A percentile compares a stretch with the other conserved stretches of the same genome.
phyloP scores from a whole-genome alignment of 2,113 vertebrate genomes.

The Hassar affinis region DNA sequence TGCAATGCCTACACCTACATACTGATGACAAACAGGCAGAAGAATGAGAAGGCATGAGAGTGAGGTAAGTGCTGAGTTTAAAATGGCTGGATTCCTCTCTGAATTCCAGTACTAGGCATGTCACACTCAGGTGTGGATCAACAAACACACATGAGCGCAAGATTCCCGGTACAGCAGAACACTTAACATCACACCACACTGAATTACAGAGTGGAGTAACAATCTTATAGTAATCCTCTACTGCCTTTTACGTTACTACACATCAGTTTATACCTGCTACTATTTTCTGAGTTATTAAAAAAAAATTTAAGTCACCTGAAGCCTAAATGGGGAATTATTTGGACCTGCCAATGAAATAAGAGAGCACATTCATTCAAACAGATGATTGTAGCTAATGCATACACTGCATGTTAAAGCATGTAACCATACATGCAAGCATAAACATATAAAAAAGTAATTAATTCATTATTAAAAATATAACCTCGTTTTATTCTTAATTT shows the following conservation, averaged over 20 bases:
- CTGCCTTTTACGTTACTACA: neutral
- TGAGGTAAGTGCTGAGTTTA: slow-evolving; percentile 31
- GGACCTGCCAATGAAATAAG: neutral
- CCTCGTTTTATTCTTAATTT: too few relatives aligned
- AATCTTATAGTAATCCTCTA: neutral
- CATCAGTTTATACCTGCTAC: neutral
- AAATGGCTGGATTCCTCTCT: slow-evolving; percentile 23
- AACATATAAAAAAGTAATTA: too few relatives aligned
- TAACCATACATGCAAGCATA: neutral
- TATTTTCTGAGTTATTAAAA: neutral
- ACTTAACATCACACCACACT: neutral
- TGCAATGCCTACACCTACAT: neutral
- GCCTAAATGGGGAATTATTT: neutral
- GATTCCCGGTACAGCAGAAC: neutral
- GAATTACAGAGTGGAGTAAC: neutral
- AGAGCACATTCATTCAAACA: neutral
- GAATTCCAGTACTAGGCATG: slow-evolving; percentile 28
- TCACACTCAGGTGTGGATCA: slow-evolving; percentile 43
- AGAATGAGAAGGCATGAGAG: slow-evolving; percentile 17
- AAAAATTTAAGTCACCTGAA: neutral
- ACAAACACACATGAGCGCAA: slow-evolving; percentile 39
- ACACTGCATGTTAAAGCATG: neutral
- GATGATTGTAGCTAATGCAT: neutral
- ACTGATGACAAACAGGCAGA: slow-evolving; percentile 30
- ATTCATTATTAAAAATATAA: too few relatives aligned